Conservation (phyloP, 2,888 invertebrate genomes). For the Hoplodrina blanda region DNA sequence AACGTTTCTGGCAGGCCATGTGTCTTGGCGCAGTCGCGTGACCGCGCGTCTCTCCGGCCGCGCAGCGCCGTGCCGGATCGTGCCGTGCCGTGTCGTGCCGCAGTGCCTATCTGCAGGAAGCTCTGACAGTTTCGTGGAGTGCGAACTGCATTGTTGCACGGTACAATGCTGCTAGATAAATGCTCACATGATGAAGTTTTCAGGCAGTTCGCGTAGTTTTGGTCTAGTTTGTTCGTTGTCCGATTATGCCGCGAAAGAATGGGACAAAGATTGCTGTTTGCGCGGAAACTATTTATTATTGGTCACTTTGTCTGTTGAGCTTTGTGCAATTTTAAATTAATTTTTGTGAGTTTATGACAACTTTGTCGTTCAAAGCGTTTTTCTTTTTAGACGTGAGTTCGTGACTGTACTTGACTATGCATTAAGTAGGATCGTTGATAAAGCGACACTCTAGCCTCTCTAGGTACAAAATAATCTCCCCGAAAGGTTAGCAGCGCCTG, state of each 20-base stretch:
- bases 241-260: slow-evolving; percentile 55
- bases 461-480: neutral
- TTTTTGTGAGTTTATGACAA: slow-evolving; percentile 11
- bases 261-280: slow-evolving; percentile 48
- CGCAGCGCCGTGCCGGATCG: slow-evolving; percentile 12
- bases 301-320: slow-evolving; percentile 22
- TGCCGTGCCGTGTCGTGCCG: slow-evolving; percentile 51
- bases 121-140: slow-evolving; percentile 61
- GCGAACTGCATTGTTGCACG: slow-evolving; percentile 65
- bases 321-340: slow-evolving; percentile 17
- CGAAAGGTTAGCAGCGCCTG: slow-evolving; percentile 2
- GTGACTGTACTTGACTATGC: neutral
- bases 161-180: slow-evolving; percentile 58
- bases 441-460: neutral
- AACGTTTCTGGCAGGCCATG: slow-evolving; percentile 59
- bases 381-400: neutral
- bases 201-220: slow-evolving; percentile 44
- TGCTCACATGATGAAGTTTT: slow-evolving; percentile 60
- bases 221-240: slow-evolving; percentile 51
- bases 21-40: slow-evolving; percentile 48
- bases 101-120: slow-evolving; percentile 64
- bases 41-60: slow-evolving; percentile 6
- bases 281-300: slow-evolving; percentile 47
- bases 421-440: neutral
- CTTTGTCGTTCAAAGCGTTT: neutral